Evolutionary conservation across 2,797 vertebrate genomes (phyloP), one percentile per base, ranked within the genome.

Genomic region (Zenarchopterus dispar): DNA sequence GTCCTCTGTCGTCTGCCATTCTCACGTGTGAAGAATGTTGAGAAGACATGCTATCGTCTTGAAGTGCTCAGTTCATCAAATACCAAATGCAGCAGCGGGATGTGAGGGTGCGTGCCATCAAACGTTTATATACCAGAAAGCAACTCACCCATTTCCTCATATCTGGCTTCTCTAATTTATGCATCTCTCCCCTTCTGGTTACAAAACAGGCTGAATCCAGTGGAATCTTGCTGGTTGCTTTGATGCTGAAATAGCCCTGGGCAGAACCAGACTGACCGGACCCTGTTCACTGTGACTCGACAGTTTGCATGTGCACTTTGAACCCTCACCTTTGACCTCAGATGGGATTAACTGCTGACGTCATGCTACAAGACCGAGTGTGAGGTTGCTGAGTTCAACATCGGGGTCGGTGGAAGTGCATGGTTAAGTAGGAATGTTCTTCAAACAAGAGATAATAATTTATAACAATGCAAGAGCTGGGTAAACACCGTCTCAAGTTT

Each of bases 231-330:
- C 60, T 87, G 88, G 83, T 86, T 46, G 73, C 70, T 88, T 83
- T 89, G 80, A 85, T 83, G 83, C 82, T 62, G 57, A 84, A 88
- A 83, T 86, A 88, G 80, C 75, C 58, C 59, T 19, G 65, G 71
- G 77, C 73, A 70, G 79, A 80, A 75, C 79, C 78, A 81, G 80
- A 85, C 70, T 56, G 56, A 73, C 74, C 71, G 45, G 81, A 84
- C 77, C 60, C 61, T 65, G 60, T 75, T 88, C 89, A 87, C 62
- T 4, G 79, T 92, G 90, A 91, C 85, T 89, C 87, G 71, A 77
- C 86, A 88, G 80, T 88, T 81, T 86, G 55, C 59, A 49, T 53
- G 21, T 62, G 70, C 82, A 78, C 84, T 67, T 59, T 69, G 81
- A 86, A 54, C 84, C 73, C 51, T 84, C 59, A 83, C 57, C 73